Percentiles rank a stretch among this genome's conserved stretches.
Conservation (phyloP, 2,113 vertebrate species). For the Lates calcarifer region DNA sequence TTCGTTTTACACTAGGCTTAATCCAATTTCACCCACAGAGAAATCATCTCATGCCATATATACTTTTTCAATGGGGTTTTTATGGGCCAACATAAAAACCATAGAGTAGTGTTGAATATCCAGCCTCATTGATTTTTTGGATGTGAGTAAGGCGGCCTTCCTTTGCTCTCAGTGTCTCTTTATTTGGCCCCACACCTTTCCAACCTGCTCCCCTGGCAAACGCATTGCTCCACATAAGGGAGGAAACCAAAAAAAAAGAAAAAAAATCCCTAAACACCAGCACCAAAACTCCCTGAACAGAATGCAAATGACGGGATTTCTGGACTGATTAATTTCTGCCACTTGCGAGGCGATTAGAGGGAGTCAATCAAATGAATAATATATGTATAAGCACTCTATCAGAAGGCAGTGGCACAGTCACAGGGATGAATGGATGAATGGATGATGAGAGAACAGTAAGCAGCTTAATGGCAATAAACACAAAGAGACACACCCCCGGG, state of each 20-base stretch:
- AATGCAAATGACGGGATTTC: constrained; percentile 69
- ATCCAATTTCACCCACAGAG: constrained; percentile 80
- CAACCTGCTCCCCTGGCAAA: constrained; percentile 2
- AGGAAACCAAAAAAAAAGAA: background rate
- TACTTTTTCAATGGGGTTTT: constrained; percentile 72
- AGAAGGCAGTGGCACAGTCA: constrained; percentile 46
- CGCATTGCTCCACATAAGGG: constrained; percentile 2
- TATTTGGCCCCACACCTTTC: constrained; percentile 36
- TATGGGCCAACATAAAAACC: constrained; percentile 76
- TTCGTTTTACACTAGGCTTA: constrained; percentile 74
- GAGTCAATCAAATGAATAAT: constrained; percentile 81
- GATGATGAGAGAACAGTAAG: constrained; percentile 55
- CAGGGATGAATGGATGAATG: constrained; percentile 38
- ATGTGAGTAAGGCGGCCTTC: constrained; percentile 33
- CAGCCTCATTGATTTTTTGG: constrained; percentile 75
- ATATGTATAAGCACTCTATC: constrained; percentile 64
- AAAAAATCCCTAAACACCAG: constrained; percentile 15
- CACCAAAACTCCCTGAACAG: constrained; percentile 34
- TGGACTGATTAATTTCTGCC: constrained; percentile 74
- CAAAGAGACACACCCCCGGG: constrained; percentile 19
- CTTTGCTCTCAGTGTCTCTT: constrained; percentile 1
- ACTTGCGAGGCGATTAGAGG: constrained; percentile 75
- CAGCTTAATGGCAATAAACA: constrained; percentile 68
- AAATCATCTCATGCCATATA: constrained; percentile 78
- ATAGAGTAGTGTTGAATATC: constrained; percentile 72